phyloP scores from a whole-genome alignment of 1,140 invertebrate genomes.

The Cydia pomonella region DNA sequence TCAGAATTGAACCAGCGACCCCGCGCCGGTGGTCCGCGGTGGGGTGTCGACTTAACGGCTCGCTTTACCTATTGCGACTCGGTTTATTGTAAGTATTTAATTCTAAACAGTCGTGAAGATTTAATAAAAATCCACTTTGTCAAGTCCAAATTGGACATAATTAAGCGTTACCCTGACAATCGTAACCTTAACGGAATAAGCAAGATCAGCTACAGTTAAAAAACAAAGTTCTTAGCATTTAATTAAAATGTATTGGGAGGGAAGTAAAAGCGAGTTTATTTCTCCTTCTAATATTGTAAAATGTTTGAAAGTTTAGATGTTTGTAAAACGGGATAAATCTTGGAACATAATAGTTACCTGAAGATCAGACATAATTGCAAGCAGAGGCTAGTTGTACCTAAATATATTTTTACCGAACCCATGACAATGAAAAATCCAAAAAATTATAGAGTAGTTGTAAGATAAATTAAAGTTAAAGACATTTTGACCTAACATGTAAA shows the following conservation, averaged over 20 bases:
- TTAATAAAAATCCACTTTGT: slow-evolving; percentile 2
- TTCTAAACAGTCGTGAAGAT: slow-evolving; percentile 1
- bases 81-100: not conserved
- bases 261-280: slow-evolving; percentile 3
- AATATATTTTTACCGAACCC: not conserved
- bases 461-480: not conserved
- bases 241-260: not conserved
- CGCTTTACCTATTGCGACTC: not conserved
- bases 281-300: not conserved
- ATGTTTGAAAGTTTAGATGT: no score
- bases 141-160: not conserved
- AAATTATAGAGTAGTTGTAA: not conserved
- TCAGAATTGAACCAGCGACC: slow-evolving; percentile 47
- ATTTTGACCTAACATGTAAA: not conserved
- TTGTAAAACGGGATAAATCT: no score
- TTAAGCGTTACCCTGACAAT: not conserved
- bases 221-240: not conserved
- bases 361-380: no score
- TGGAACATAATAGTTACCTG: no score
- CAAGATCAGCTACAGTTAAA: not conserved
- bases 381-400: not conserved
- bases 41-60: slow-evolving; percentile 17
- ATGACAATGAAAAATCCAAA: not conserved
- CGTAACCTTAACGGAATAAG: not conserved
- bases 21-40: slow-evolving; percentile 35